These are phyloP conservation scores for Ennomos erosarius DNA, from an alignment of 2,888 invertebrate species.

Conservation along the genomic window DNA sequence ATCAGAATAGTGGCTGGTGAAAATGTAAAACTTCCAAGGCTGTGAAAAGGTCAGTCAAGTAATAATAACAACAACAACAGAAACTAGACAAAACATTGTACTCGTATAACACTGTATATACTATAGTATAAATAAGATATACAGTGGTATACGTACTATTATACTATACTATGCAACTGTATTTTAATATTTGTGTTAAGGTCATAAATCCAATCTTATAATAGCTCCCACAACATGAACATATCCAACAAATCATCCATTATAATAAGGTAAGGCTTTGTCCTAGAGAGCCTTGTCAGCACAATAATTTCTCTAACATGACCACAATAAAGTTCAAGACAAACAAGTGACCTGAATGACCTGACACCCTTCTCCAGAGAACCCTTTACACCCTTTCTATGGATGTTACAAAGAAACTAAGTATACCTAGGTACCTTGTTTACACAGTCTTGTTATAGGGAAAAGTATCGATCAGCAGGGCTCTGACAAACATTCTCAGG, in stretches of 20 bases:
- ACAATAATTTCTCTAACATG: slow-evolving; percentile 3
- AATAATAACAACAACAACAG: no score
- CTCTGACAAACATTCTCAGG: slow-evolving; percentile 15
- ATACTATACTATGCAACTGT: no score
- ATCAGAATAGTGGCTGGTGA: no score
- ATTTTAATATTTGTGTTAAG: no score
- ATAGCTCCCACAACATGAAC: neutral
- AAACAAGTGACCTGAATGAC: slow-evolving; percentile 26
- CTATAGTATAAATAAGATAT: no score
- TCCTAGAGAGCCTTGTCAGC: slow-evolving; percentile 4
- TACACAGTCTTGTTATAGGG: slow-evolving; percentile 19
- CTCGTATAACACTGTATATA: no score
- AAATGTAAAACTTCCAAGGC: no score
- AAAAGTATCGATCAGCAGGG: slow-evolving; percentile 11
- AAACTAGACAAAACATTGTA: no score
- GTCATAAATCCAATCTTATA: no score
- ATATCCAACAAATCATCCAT: neutral
- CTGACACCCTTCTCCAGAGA: slow-evolving; percentile 11
- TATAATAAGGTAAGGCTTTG: neutral
- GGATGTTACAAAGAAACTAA: slow-evolving; percentile 15
- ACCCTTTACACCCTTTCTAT: slow-evolving; percentile 15
- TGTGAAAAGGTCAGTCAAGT: no score
- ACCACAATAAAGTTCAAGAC: slow-evolving; percentile 20
- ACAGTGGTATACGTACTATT: no score
- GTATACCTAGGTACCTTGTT: neutral